These are phyloP conservation scores for Poecile montanus DNA, from an alignment of 2,797 vertebrate species.

Conservation along the genomic window DNA sequence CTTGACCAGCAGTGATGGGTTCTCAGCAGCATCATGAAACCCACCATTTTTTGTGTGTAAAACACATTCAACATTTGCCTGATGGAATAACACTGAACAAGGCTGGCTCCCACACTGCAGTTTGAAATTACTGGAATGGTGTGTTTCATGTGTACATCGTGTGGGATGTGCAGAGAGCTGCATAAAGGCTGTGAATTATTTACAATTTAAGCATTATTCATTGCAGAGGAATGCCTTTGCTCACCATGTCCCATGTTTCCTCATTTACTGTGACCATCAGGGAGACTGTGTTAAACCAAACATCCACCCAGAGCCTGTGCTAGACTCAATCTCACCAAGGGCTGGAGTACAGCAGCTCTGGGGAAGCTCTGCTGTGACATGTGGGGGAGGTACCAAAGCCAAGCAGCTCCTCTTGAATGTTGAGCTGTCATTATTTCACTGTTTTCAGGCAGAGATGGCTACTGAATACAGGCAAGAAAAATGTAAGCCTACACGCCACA, in stretches of 20 bases:
- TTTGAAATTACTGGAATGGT: not conserved
- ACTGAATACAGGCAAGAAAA: not conserved
- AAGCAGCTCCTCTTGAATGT: not conserved
- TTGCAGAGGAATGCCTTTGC: not conserved
- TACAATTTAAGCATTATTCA: not conserved
- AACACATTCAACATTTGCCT: not conserved
- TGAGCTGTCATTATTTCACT: not conserved
- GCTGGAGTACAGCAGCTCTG: not conserved
- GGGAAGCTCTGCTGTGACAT: not conserved
- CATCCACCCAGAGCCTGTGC: not conserved
- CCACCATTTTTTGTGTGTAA: not conserved
- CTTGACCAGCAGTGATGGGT: not conserved
- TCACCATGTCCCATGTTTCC: not conserved
- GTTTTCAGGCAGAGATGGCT: not conserved
- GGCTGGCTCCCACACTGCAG: not conserved
- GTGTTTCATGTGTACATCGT: not conserved
- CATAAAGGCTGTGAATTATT: not conserved
- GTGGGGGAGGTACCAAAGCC: not conserved
- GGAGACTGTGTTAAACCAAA: not conserved
- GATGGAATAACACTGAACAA: not conserved
- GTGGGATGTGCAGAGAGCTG: not conserved
- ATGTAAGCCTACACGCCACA: fast-evolving
- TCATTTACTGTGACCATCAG: not conserved
- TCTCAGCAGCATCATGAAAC: not conserved
- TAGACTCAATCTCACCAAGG: not conserved